These are phyloP conservation scores for Microtus ochrogaster DNA, from an alignment of 2,113 vertebrate species.

Conservation along the genomic window DNA sequence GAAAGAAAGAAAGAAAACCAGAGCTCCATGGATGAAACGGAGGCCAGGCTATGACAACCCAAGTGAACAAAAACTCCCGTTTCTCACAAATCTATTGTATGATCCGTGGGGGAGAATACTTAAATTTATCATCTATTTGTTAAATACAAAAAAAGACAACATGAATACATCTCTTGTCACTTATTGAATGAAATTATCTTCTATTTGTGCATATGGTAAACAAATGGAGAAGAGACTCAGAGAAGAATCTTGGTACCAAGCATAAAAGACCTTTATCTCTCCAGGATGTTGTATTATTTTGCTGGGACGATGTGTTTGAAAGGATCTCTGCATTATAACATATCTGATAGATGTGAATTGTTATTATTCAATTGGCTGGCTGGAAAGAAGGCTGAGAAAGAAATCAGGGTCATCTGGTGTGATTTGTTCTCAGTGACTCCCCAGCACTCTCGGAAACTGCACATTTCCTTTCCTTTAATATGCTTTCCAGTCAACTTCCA, in stretches of 20 bases:
- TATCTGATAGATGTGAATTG: background rate
- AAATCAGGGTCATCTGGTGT: conserved; percentile 18
- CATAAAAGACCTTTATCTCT: background rate
- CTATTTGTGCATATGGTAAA: background rate
- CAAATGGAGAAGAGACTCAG: background rate
- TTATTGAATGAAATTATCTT: conserved; percentile 1
- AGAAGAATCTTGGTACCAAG: background rate
- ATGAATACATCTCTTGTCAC: background rate
- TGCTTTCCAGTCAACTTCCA: background rate
- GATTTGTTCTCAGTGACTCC: background rate
- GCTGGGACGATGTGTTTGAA: background rate
- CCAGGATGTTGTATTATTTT: background rate
- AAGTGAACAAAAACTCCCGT: background rate
- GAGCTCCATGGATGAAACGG: background rate
- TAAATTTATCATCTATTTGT: conserved; percentile 10
- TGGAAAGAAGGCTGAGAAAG: conserved; percentile 25
- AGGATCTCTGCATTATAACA: conserved; percentile 4
- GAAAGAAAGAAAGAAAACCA: background rate
- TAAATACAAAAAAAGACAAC: conserved; percentile 15
- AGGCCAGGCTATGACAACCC: background rate
- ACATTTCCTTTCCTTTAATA: background rate
- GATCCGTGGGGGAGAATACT: background rate
- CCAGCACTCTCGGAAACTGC: background rate
- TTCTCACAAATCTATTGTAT: background rate
- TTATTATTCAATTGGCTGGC: conserved; percentile 6